Evolutionary conservation across 2,113 vertebrate species (phyloP).

Genomic region (Chaenocephalus aceratus): DNA sequence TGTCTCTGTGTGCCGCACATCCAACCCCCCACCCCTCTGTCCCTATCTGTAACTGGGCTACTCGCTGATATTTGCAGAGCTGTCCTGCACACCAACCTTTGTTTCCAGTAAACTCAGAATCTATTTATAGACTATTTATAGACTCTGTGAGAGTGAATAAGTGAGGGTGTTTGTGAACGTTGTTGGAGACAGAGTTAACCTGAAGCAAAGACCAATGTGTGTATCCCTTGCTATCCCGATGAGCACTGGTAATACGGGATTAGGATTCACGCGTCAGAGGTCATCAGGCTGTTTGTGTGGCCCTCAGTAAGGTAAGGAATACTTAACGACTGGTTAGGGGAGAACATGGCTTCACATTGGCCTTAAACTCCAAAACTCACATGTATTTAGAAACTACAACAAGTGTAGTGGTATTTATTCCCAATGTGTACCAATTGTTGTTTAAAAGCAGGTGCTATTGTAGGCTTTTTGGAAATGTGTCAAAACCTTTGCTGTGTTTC

Average conservation of each 20-base stretch:
- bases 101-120: conserved; percentile 77
- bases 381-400: not conserved
- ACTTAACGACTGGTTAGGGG: not conserved
- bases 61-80: conserved; percentile 60
- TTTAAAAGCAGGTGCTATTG: not conserved
- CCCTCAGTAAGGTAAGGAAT: conserved; percentile 32
- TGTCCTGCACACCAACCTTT: conserved; percentile 55
- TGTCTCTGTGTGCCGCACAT: not conserved
- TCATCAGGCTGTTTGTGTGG: conserved; percentile 23
- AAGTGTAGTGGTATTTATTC: not conserved
- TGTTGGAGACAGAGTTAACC: conserved; percentile 19
- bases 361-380: not conserved
- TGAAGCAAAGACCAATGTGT: not conserved
- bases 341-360: not conserved
- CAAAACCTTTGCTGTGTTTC: not conserved
- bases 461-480: not conserved
- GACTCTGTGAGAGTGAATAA: conserved; percentile 34
- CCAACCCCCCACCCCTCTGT: conserved; percentile 12
- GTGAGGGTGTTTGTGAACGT: conserved; percentile 26
- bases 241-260: conserved; percentile 3
- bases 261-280: not conserved
- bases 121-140: conserved; percentile 81
- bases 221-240: conserved; percentile 9
- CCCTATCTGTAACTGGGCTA: conserved; percentile 26
- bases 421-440: not conserved